Evolutionary conservation across 2,888 invertebrate genomes (phyloP).

Genomic region (Macaria notata): DNA sequence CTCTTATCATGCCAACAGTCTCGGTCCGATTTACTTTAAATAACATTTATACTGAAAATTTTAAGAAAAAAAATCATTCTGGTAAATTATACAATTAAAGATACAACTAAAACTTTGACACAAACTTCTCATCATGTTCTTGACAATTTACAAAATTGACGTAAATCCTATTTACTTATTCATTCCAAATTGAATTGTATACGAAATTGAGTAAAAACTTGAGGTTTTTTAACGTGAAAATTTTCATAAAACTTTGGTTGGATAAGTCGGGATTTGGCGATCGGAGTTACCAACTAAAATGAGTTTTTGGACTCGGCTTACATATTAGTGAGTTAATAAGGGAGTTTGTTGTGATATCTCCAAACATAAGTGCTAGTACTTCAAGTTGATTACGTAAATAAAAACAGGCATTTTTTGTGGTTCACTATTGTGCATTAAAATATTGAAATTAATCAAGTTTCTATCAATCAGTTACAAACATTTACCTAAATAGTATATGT

Average conservation of each 20-base stretch:
- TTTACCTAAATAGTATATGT: too few relatives aligned
- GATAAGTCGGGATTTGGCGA: constrained; percentile 30
- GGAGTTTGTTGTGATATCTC: constrained; percentile 5
- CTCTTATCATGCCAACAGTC: too few relatives aligned
- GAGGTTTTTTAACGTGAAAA: constrained; percentile 23
- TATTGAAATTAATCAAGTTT: too few relatives aligned
- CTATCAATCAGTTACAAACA: too few relatives aligned
- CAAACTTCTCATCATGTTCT: constrained; percentile 9
- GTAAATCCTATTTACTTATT: constrained; percentile 17
- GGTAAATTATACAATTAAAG: too few relatives aligned
- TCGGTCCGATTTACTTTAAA: too few relatives aligned
- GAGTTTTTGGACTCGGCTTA: constrained; percentile 21
- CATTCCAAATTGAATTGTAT: constrained; percentile 17
- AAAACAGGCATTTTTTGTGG: too few relatives aligned
- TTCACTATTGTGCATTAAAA: too few relatives aligned
- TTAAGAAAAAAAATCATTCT: too few relatives aligned
- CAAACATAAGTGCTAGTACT: too few relatives aligned
- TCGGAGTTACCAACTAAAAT: constrained; percentile 26
- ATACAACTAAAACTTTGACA: constrained; percentile 4
- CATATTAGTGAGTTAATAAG: constrained; percentile 38
- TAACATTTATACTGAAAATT: too few relatives aligned
- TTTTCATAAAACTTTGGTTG: constrained; percentile 23
- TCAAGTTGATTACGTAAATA: too few relatives aligned
- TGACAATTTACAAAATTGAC: constrained; percentile 14
- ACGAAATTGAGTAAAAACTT: constrained; percentile 14